Base-by-base conservation (phyloP, 2,888 invertebrate genomes). In the Mechanitis mazaeus region DNA sequence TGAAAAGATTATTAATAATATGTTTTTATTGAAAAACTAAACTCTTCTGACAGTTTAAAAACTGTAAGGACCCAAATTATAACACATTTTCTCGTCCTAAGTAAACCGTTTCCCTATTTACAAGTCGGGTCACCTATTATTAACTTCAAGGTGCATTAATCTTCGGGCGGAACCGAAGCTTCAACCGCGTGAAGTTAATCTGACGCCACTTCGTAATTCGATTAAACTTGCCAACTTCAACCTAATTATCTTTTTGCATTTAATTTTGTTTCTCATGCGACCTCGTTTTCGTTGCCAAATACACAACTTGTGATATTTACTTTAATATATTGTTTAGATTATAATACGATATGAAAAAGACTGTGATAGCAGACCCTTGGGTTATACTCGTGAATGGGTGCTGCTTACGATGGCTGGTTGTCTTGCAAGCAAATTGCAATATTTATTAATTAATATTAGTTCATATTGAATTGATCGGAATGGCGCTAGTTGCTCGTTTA, bases 191-290 rank as follows among this genome's bases (percentile, higher is more conserved):
- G 47, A 59, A 61, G 59, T 65, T 68, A 66, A 69, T 68, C 65
- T 65, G 60, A 60, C 71, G 65, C 61, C 66, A 72, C 75, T 73
- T 74, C 72, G 79, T 82, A 79, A 83, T 83, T 81, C 77, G 78
- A 82, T 83, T 81, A 79, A 83, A 82, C 72, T 81, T 75, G 71
- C 70, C 69, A 80, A 82, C 80, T 79, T 58, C 57, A 54, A 71
- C 70, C 66, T 66, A 66, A 68, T 70, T 69, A 68, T 65, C 60
- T 67, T 67, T 67, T 67, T 63, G 53, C 64, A 78, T 79, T 81
- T 78, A 76, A 77, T 54, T 57, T 59, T 54, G 31, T 47, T 56
- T 56, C 33, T 33, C n/a, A n/a, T 33, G 56, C 33, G 47, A 46
- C 46, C 33, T 31, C 45, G 46, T 56, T 56, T 46, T 45, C 5